Conservation (phyloP, 2,888 invertebrate species). For the Digitonthophagus gazella region DNA sequence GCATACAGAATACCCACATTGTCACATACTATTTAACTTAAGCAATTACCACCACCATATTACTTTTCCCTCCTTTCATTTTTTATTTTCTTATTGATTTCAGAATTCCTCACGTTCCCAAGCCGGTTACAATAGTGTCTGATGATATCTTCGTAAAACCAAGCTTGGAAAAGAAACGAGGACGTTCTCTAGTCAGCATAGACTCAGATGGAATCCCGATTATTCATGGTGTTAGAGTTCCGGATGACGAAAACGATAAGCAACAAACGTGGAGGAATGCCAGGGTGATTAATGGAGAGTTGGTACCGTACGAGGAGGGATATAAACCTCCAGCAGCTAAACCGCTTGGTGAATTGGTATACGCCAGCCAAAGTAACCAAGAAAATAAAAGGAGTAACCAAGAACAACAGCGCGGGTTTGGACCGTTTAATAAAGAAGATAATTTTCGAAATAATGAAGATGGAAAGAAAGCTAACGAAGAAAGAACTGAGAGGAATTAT, state of each 20-base stretch:
- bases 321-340: constrained; percentile 64
- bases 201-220: constrained; percentile 75
- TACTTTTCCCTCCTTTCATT: constrained; percentile 12
- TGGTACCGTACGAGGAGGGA: constrained; percentile 72
- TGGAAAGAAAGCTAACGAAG: constrained; percentile 31
- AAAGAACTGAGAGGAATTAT: constrained; percentile 35
- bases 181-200: constrained; percentile 63
- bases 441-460: constrained; percentile 55
- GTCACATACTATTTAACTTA: not conserved
- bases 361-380: constrained; percentile 44
- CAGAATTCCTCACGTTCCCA: constrained; percentile 57
- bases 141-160: constrained; percentile 58
- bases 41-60: not conserved
- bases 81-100: constrained; percentile 29
- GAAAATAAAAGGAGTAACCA: not conserved
- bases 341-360: constrained; percentile 58
- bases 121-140: constrained; percentile 68
- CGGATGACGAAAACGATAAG: constrained; percentile 79
- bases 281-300: constrained; percentile 79
- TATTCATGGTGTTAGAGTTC: constrained; percentile 78
- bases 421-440: constrained; percentile 61
- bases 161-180: constrained; percentile 53
- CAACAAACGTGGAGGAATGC: constrained; percentile 83
- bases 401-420: constrained; percentile 24
- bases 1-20: not conserved